phyloP scores from a whole-genome alignment of 2,797 vertebrate species.

The Pteronotus mesoamericanus region DNA sequence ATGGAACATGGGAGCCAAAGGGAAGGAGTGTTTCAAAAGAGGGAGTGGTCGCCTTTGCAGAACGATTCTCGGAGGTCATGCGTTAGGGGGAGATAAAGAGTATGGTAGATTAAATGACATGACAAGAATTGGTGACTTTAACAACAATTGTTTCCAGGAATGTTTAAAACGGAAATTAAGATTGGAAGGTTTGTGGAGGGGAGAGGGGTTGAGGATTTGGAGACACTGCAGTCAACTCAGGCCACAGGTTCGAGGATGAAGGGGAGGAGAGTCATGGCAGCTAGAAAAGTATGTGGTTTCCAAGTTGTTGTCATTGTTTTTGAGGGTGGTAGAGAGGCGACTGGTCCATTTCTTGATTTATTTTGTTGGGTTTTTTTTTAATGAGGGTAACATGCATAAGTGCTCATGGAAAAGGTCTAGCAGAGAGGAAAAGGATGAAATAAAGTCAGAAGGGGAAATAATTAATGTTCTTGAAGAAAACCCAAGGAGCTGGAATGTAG shows the following conservation, averaged over 20 bases:
- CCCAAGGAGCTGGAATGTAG: not conserved
- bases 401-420: not conserved
- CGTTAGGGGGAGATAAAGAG: not conserved
- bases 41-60: not conserved
- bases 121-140: not conserved
- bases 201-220: not conserved
- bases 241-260: not conserved
- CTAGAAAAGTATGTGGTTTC: not conserved
- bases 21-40: not conserved
- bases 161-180: not conserved
- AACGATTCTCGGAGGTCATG: not conserved
- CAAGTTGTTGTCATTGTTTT: not conserved
- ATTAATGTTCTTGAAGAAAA: not conserved
- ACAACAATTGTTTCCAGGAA: not conserved
- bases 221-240: not conserved
- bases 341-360: not conserved
- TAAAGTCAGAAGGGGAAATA: not conserved
- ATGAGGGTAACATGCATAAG: not conserved
- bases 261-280: not conserved
- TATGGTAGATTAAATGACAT: not conserved
- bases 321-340: too few species aligned
- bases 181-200: not conserved
- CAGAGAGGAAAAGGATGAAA: not conserved
- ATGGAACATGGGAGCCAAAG: not conserved
- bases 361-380: not conserved